A percentile compares a stretch with the other conserved stretches of the same genome.
phyloP scores from a whole-genome alignment of 2,113 vertebrate genomes.

The Eleginops maclovinus region DNA sequence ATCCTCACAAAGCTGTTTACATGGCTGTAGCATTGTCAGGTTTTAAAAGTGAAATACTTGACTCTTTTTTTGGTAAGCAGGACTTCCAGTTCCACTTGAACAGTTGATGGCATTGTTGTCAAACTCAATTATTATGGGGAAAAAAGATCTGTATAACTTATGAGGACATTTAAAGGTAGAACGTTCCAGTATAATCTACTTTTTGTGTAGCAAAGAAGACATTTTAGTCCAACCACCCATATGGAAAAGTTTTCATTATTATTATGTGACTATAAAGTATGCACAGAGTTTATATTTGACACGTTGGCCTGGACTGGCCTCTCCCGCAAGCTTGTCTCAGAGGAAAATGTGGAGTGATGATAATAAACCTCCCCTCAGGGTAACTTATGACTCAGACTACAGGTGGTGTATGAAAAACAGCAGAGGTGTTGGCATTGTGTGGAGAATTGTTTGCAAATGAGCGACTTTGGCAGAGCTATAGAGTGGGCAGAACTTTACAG shows the following conservation, averaged over 20 bases:
- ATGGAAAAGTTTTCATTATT: neutral
- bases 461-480: slow-evolving; percentile 22
- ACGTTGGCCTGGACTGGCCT: neutral
- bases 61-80: neutral
- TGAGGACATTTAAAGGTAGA: neutral
- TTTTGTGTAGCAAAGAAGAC: neutral
- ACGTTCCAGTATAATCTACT: neutral
- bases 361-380: slow-evolving; percentile 7
- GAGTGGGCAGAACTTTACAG: neutral
- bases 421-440: slow-evolving; percentile 38
- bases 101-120: neutral
- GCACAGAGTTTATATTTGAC: neutral
- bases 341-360: neutral
- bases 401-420: slow-evolving; percentile 19
- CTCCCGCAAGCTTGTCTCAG: neutral
- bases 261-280: neutral
- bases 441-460: slow-evolving; percentile 58
- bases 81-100: neutral
- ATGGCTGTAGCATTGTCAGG: neutral
- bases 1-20: neutral
- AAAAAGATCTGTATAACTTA: neutral
- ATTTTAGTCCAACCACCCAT: neutral
- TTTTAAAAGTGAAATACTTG: neutral
- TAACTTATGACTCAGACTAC: slow-evolving; percentile 19
- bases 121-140: neutral